Conservation (phyloP, 1,140 invertebrate species). For the Eulimnadia texana region DNA sequence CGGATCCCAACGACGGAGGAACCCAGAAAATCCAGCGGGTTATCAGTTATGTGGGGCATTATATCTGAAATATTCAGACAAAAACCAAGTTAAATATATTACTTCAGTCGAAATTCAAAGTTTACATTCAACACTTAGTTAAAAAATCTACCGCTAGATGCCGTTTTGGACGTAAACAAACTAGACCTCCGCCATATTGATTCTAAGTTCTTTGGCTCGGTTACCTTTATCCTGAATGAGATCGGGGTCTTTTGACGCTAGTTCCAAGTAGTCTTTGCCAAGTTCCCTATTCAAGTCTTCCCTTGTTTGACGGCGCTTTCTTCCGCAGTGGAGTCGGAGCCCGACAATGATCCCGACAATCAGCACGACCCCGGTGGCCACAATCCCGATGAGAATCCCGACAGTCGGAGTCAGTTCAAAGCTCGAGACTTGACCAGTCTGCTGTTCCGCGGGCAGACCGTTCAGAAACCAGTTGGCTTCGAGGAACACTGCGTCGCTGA, state of each 20-base stretch:
- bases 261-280: slow-evolving; percentile 7
- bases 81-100: neutral
- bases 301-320: neutral
- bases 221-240: slow-evolving; percentile 13
- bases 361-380: slow-evolving; percentile 49
- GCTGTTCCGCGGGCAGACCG: slow-evolving; percentile 12
- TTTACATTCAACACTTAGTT: too few species aligned
- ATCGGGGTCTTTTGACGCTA: slow-evolving; percentile 13
- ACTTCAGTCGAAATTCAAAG: neutral
- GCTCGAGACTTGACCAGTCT: slow-evolving; percentile 20
- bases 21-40: slow-evolving; percentile 1
- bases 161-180: too few species aligned
- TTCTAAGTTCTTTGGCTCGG: too few species aligned
- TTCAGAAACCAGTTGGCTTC: slow-evolving; percentile 27
- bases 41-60: slow-evolving; percentile 4
- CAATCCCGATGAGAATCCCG: slow-evolving; percentile 53
- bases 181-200: too few species aligned
- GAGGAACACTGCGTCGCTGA: slow-evolving; percentile 48
- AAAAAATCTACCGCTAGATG: too few species aligned
- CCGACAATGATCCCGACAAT: slow-evolving; percentile 52
- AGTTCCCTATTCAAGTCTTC: neutral
- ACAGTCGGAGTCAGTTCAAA: slow-evolving; percentile 59
- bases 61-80: neutral
- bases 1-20: neutral
- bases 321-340: slow-evolving; percentile 39